Percentiles rank a stretch among this genome's conserved stretches.
These are phyloP conservation scores for Cantharis rufa DNA, from an alignment of 2,888 invertebrate species.

Conservation along the genomic window DNA sequence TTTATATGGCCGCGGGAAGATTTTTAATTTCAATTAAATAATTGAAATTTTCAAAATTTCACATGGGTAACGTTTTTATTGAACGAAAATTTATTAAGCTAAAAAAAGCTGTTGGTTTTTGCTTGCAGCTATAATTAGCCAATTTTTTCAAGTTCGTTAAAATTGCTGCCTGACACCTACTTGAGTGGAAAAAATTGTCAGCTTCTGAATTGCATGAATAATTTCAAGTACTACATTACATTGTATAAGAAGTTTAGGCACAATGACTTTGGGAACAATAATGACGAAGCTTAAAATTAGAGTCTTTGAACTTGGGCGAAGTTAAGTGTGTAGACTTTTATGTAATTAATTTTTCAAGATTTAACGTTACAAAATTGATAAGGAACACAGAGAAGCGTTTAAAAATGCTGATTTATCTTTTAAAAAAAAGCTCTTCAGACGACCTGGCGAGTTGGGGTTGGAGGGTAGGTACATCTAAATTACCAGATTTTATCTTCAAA, in stretches of 20 bases:
- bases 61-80: not conserved
- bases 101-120: not conserved
- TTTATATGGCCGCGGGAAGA: not conserved
- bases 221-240: not conserved
- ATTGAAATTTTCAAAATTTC: not conserved
- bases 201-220: not conserved
- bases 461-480: not conserved
- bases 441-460: not conserved
- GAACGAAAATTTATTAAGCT: not conserved
- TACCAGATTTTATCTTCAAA: not conserved
- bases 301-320: not conserved
- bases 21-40: not conserved
- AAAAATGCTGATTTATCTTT: not conserved
- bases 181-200: not conserved
- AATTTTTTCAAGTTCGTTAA: not conserved
- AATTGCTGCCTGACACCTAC: not conserved
- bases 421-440: not conserved
- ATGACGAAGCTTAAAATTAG: conserved; percentile 6
- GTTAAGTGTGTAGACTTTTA: not conserved
- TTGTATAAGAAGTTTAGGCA: conserved; percentile 1
- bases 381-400: not conserved
- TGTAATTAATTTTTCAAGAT: not conserved
- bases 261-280: conserved; percentile 4
- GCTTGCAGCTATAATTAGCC: not conserved
- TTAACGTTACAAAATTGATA: not conserved